phyloP scores from a whole-genome alignment of 1,140 invertebrate genomes.

The Pseudomyrmex gracilis region DNA sequence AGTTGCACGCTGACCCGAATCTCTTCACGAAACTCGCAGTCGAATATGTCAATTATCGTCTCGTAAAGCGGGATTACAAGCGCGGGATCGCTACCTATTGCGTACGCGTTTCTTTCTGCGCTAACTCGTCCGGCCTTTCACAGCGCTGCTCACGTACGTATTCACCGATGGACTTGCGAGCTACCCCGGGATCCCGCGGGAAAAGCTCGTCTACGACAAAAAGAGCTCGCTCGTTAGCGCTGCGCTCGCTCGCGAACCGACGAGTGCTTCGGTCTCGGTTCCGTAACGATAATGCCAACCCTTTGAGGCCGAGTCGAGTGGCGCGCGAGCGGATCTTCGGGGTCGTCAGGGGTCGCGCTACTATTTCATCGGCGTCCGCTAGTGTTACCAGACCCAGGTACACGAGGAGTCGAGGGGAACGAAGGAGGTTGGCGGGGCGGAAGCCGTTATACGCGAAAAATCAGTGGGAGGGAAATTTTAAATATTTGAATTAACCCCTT shows the following conservation, averaged over 20 bases:
- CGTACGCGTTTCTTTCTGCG: background rate
- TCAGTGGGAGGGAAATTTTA: slow-evolving; percentile 80
- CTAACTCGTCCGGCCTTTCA: slow-evolving; percentile 12
- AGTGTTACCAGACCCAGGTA: slow-evolving; percentile 84
- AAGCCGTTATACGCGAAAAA: slow-evolving; percentile 83
- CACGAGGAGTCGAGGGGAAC: slow-evolving; percentile 38
- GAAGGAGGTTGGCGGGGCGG: slow-evolving; percentile 58
- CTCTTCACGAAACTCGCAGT: background rate
- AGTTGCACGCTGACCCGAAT: background rate
- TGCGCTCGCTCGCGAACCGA: slow-evolving; percentile 60
- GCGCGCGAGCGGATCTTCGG: slow-evolving; percentile 65
- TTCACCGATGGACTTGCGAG: slow-evolving; percentile 19
- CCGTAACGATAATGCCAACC: slow-evolving; percentile 79
- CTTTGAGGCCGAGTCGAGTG: slow-evolving; percentile 74
- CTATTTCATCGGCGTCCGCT: slow-evolving; percentile 73
- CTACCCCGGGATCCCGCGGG: background rate
- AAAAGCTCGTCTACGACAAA: slow-evolving; percentile 1
- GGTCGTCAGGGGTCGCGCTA: slow-evolving; percentile 62
- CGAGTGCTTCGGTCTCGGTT: slow-evolving; percentile 72
- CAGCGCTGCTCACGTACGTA: background rate
- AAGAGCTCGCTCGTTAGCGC: slow-evolving; percentile 69
- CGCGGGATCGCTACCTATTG: background rate
- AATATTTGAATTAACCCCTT: slow-evolving; percentile 86
- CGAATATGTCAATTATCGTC: slow-evolving; percentile 31
- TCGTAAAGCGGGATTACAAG: background rate